Conservation (phyloP, 2,888 invertebrate genomes). For the Pimpla rufipes region DNA sequence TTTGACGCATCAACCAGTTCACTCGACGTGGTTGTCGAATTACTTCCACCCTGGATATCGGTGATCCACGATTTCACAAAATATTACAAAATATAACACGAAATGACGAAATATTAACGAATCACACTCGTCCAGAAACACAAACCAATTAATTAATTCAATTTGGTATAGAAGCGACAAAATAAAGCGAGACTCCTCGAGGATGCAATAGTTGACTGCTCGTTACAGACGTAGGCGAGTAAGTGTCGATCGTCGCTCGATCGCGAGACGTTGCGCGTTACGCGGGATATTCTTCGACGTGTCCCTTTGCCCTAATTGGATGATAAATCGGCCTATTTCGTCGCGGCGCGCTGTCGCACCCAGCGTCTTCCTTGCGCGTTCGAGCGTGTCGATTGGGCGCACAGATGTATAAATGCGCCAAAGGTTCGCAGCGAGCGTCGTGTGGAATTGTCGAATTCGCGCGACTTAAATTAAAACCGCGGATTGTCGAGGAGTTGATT, state of each 20-base stretch:
- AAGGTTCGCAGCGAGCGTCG: no score
- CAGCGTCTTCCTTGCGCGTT: neutral
- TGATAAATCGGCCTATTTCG: neutral
- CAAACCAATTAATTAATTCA: no score
- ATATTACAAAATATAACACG: neutral
- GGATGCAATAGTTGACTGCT: no score
- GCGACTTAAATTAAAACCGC: no score
- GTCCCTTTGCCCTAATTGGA: neutral
- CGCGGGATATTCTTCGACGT: neutral
- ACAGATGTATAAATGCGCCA: no score
- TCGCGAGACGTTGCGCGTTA: neutral
- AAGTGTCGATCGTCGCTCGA: constrained; percentile 6
- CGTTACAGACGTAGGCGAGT: no score
- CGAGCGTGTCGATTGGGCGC: neutral
- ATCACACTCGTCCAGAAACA: no score
- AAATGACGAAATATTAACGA: no score
- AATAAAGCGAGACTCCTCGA: neutral
- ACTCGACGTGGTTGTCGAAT: neutral
- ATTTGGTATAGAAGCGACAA: no score
- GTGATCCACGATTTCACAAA: neutral
- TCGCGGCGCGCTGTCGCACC: no score
- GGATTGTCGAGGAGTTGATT: no score
- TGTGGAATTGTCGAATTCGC: no score
- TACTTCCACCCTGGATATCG: neutral
- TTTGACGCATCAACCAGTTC: neutral